phyloP scores from a whole-genome alignment of 1,140 invertebrate genomes.

The Ips nitidus region DNA sequence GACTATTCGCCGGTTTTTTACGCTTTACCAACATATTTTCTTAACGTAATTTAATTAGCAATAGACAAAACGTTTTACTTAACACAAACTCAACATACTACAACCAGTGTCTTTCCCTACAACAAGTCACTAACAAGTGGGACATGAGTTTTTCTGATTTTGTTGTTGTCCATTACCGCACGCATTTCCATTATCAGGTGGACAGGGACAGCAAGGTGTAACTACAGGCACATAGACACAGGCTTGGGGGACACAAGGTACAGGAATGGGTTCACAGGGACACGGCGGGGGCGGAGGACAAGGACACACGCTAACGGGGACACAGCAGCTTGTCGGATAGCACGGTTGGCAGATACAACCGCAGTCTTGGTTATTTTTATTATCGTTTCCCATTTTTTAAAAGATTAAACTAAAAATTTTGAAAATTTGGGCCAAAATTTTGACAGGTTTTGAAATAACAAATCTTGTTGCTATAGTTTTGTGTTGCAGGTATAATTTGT shows the following conservation, averaged over 20 bases:
- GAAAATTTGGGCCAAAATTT: background rate
- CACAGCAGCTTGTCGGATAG: constrained; percentile 29
- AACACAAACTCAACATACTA: no score
- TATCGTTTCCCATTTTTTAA: constrained; percentile 9
- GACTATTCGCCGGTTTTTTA: no score
- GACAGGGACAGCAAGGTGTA: constrained; percentile 33
- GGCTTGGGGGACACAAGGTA: constrained; percentile 34
- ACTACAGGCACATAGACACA: constrained; percentile 35
- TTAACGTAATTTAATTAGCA: no score
- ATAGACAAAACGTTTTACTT: no score
- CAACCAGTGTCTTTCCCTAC: no score
- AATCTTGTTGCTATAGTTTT: background rate
- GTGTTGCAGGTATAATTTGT: no score
- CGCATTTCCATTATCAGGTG: constrained; percentile 14
- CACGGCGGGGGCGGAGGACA: constrained; percentile 27
- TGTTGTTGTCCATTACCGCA: no score
- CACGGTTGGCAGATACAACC: constrained; percentile 23
- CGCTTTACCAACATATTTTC: no score
- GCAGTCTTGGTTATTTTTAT: constrained; percentile 10
- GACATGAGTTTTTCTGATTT: no score
- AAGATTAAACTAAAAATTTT: constrained; percentile 5
- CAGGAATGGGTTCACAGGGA: constrained; percentile 23
- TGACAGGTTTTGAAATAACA: constrained; percentile 6
- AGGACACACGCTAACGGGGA: constrained; percentile 33
- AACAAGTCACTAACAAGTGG: no score